Evolutionary conservation across 2,888 invertebrate species (phyloP).

Genomic region (Drosophila picticornis): DNA sequence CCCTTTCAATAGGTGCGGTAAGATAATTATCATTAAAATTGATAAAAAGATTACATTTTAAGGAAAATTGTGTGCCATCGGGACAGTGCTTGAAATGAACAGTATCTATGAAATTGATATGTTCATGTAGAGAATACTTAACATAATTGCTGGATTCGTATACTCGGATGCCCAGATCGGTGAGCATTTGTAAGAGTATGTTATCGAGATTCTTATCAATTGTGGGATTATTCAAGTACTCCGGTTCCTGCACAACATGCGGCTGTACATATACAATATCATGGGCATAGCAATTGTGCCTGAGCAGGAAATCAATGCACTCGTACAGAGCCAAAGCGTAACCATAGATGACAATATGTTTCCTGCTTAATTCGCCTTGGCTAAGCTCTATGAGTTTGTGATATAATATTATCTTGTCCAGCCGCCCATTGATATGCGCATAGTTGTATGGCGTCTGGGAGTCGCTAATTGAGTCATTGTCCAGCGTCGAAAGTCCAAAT

Average conservation of each 20-base stretch:
- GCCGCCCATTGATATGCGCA: conserved; percentile 68
- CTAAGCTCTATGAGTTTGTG: conserved; percentile 66
- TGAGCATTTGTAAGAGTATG: conserved; percentile 62
- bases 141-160: conserved; percentile 45
- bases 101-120: conserved; percentile 44
- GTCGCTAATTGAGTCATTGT: no score
- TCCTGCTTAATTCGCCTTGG: not conserved
- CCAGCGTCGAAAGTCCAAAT: conserved; percentile 47
- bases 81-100: conserved; percentile 53
- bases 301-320: conserved; percentile 74
- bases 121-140: conserved; percentile 19
- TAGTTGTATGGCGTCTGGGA: conserved; percentile 68
- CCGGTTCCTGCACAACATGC: not conserved
- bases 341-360: conserved; percentile 74
- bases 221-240: conserved; percentile 55
- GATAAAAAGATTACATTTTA: conserved; percentile 73
- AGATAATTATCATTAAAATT: conserved; percentile 56
- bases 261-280: conserved; percentile 67
- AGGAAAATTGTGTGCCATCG: conserved; percentile 2
- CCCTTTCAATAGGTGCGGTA: conserved; percentile 2
- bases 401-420: conserved; percentile 79
- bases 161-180: conserved; percentile 65
- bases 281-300: conserved; percentile 51
- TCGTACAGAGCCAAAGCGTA: conserved; percentile 64
- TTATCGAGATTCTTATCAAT: conserved; percentile 61